Evolutionary conservation across 2,888 invertebrate genomes (phyloP), one percentile per base, ranked within the genome.

Genomic region (Pammene fasciana): DNA sequence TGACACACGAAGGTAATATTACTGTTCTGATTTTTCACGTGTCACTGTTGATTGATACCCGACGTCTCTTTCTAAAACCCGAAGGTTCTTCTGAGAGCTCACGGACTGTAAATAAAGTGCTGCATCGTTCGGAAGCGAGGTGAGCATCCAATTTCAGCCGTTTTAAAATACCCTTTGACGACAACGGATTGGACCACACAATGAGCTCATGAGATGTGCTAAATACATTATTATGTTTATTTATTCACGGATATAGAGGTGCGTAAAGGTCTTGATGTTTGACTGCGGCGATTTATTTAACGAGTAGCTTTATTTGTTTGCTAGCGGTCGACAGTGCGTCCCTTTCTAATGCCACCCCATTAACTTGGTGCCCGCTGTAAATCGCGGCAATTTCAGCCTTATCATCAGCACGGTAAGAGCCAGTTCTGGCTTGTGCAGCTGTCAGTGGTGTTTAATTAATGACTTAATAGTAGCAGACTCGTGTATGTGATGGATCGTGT

Each of bases 221-320:
- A 80, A 83, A 82, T 77, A 84, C 78, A 80, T 83, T 81, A 85
- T 82, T 82, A 79, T 83, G 82, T 84, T 86, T 86, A 86, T 86
- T 85, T 86, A 85, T 86, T 84, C 80, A 80, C 77, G 75, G 76
- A 80, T 78, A 79, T 76, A 80, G 78, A 86, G 84, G 86, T 84
- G 88, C 83, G 83, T 86, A 85, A 84, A 86, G 86, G 84, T 83
- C 83, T 78, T 79, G 78, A 84, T 86, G 87, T 87, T 87, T 86
- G 86, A 85, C 83, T 85, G 84, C 76, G 82, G 83, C 85, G 86
- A 88, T 88, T 87, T 88, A 86, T 87, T 86, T 86, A 88, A 87
- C 84, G 86, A 88, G 85, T 83, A 82, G 83, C 85, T 86, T 87
- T 87, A 87, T 87, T 87, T 87, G 88, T 86, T 86, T 86, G 83